A percentile compares a stretch with the other conserved stretches of the same genome.
Evolutionary conservation across 2,113 vertebrate genomes (phyloP).

Genomic region (Bothrops jararaca): DNA sequence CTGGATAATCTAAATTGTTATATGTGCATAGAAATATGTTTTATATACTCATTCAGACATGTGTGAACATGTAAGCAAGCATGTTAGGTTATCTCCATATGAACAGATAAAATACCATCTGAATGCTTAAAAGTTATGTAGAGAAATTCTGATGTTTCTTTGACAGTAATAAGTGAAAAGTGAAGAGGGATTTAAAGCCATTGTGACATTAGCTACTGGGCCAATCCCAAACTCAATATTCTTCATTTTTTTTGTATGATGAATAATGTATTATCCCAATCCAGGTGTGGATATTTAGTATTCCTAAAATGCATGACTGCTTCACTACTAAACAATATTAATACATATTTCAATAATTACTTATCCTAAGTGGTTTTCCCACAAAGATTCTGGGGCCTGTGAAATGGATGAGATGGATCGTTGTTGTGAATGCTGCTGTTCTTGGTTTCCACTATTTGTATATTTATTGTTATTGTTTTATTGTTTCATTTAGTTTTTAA

Average conservation of each 20-base stretch:
- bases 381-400: background rate
- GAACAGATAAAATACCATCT: background rate
- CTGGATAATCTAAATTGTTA: background rate
- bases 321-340: background rate
- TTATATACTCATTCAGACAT: background rate
- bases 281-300: background rate
- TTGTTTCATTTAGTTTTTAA: background rate
- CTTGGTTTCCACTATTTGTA: background rate
- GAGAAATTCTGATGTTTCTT: background rate
- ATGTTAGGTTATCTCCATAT: background rate
- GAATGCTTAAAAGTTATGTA: background rate
- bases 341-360: background rate
- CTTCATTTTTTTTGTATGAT: background rate
- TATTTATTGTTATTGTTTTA: background rate
- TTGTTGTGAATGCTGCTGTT: background rate
- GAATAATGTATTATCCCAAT: background rate
- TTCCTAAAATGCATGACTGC: background rate
- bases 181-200: background rate
- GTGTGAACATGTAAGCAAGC: background rate
- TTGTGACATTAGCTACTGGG: background rate
- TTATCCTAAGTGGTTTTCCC: background rate
- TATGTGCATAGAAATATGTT: background rate
- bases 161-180: no score
- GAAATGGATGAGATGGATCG: background rate
- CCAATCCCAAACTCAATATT: background rate